Conservation (phyloP, 1,140 invertebrate genomes). For the Arion vulgaris region DNA sequence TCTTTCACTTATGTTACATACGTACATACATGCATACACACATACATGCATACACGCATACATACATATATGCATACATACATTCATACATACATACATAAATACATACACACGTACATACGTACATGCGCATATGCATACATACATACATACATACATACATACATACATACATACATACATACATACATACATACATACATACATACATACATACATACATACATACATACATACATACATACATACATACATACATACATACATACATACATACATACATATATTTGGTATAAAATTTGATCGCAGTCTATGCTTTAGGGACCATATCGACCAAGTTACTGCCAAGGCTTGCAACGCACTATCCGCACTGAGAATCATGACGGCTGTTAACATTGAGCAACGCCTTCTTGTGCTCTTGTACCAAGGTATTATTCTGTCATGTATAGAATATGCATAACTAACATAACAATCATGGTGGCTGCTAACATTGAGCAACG, state of each 20-base stretch:
- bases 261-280: no score
- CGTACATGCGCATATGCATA: constrained; percentile 18
- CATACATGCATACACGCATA: constrained; percentile 16
- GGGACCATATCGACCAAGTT: no score
- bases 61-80: background rate
- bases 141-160: constrained; percentile 8
- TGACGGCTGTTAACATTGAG: no score
- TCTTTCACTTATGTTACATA: background rate
- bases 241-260: no score
- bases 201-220: background rate
- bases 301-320: no score
- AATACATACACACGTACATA: constrained; percentile 1
- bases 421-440: no score
- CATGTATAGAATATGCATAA: background rate
- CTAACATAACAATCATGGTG: no score
- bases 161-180: constrained; percentile 25
- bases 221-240: background rate
- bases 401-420: no score
- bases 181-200: background rate
- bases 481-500: no score
- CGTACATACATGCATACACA: constrained; percentile 21
- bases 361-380: no score
- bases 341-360: no score
- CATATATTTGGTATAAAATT: no score
- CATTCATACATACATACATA: constrained; percentile 14